These are phyloP conservation scores for Merops nubicus DNA, from an alignment of 2,113 vertebrate species.

Conservation along the genomic window DNA sequence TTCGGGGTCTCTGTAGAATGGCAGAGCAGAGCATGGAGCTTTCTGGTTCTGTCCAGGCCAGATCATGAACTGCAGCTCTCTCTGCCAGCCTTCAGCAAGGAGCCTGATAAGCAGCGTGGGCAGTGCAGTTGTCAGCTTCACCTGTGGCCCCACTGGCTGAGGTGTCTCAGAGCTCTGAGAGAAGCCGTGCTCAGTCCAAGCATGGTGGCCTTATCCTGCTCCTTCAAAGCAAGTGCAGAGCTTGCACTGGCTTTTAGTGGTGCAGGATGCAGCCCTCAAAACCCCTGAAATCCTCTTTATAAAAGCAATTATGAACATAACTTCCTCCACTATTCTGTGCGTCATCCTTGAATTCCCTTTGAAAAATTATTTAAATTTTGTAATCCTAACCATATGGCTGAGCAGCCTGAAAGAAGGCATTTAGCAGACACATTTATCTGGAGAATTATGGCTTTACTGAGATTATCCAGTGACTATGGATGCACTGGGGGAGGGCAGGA, in stretches of 20 bases:
- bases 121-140: neutral
- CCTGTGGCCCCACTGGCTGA: neutral
- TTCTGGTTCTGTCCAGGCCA: neutral
- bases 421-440: neutral
- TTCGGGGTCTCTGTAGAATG: neutral
- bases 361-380: neutral
- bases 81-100: neutral
- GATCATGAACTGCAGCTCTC: neutral
- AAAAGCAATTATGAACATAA: neutral
- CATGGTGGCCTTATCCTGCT: neutral
- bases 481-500: neutral
- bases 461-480: neutral
- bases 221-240: neutral
- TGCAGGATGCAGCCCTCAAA: neutral
- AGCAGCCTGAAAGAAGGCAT: neutral
- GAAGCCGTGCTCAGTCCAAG: neutral
- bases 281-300: neutral
- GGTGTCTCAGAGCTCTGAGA: neutral
- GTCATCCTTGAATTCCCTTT: conserved; percentile 1
- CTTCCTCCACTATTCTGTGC: neutral
- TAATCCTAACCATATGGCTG: neutral
- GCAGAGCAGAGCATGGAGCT: neutral
- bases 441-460: conserved; percentile 2
- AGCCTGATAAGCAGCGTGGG: neutral
- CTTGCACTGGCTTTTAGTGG: neutral